These are phyloP conservation scores for Volucella bombylans DNA, from an alignment of 2,888 invertebrate species.

Conservation along the genomic window DNA sequence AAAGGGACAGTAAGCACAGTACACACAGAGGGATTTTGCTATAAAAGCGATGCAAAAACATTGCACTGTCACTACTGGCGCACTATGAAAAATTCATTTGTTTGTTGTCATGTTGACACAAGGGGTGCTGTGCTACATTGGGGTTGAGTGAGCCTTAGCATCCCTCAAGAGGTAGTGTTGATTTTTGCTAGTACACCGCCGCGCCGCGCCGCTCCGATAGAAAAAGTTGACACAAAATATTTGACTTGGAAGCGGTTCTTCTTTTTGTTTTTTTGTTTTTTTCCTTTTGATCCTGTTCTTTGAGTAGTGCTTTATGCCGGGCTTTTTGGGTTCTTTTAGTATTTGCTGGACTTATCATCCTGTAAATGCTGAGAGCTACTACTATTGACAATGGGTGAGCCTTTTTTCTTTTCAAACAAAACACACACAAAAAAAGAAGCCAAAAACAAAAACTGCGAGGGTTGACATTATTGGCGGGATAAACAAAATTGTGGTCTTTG, in stretches of 20 bases:
- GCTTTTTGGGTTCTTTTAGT: constrained; percentile 4
- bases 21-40: constrained; percentile 6
- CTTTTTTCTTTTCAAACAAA: constrained; percentile 8
- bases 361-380: constrained; percentile 38
- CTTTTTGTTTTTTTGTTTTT: constrained; percentile 13
- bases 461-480: constrained; percentile 57
- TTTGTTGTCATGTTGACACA: constrained; percentile 67
- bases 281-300: constrained; percentile 17
- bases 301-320: constrained; percentile 15
- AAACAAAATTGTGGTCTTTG: constrained; percentile 58
- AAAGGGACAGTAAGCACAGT: constrained; percentile 55
- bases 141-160: background rate
- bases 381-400: constrained; percentile 48
- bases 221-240: constrained; percentile 72
- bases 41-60: constrained; percentile 61
- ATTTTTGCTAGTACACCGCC: constrained; percentile 33
- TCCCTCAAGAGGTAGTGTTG: constrained; percentile 30
- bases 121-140: background rate
- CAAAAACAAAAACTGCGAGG: background rate
- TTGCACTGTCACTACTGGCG: constrained; percentile 50
- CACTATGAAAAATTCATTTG: constrained; percentile 72
- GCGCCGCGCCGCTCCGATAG: constrained; percentile 36
- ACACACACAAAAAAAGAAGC: too few relatives aligned
- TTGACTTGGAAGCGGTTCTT: constrained; percentile 58
- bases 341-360: constrained; percentile 63